These are phyloP conservation scores for Drymonia ruficornis DNA, from an alignment of 2,888 invertebrate genomes.

Conservation along the genomic window DNA sequence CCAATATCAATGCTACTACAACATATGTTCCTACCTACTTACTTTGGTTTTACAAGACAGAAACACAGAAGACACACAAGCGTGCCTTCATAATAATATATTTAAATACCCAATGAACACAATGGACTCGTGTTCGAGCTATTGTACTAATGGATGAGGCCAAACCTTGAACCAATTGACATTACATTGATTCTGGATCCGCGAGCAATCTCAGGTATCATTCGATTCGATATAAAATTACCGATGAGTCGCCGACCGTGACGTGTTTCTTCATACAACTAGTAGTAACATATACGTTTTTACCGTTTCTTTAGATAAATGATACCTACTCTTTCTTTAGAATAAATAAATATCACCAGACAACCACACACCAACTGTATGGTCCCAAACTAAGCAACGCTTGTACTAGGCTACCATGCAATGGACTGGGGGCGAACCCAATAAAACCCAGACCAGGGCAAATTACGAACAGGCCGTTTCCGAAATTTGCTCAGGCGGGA, in stretches of 20 bases:
- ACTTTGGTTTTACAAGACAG: too few species aligned
- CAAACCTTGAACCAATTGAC: conserved; percentile 73
- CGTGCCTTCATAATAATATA: conserved; percentile 4
- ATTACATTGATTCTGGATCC: conserved; percentile 56
- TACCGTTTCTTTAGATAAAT: too few species aligned
- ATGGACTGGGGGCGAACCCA: too few species aligned
- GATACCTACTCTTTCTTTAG: not conserved
- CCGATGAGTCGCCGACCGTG: conserved; percentile 26
- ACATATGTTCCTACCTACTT: too few species aligned
- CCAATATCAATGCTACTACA: too few species aligned
- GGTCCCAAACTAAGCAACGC: too few species aligned
- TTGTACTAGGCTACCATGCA: too few species aligned
- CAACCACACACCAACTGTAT: too few species aligned
- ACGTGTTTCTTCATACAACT: conserved; percentile 1
- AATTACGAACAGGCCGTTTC: too few species aligned
- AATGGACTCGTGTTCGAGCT: conserved; percentile 44
- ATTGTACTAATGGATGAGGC: conserved; percentile 70
- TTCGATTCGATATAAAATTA: conserved; percentile 18
- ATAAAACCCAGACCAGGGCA: too few species aligned
- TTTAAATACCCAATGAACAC: conserved; percentile 24
- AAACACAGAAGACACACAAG: conserved; percentile 3
- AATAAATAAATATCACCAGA: not conserved
- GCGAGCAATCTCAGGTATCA: conserved; percentile 37
- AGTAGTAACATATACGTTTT: not conserved
- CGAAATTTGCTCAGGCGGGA: too few species aligned